Evolutionary conservation across 2,888 invertebrate species (phyloP).

Genomic region (Periphyllus acericola): DNA sequence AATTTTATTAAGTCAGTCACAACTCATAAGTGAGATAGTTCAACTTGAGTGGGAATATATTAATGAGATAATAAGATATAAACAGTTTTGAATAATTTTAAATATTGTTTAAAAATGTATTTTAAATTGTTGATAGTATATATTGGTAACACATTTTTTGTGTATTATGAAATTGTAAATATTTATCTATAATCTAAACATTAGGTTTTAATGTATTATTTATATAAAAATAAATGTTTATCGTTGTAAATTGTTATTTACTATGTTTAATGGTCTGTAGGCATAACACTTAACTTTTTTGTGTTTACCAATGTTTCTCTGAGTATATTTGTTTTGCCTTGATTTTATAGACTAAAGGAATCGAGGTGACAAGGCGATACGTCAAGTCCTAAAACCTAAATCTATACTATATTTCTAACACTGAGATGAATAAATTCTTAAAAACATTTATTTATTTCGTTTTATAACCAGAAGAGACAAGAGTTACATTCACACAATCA

Average conservation of each 20-base stretch:
- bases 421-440: neutral
- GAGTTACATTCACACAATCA: neutral
- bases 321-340: conserved; percentile 32
- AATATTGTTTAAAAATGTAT: neutral
- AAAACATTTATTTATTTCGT: neutral
- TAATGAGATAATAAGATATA: too few relatives aligned
- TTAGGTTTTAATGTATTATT: conserved; percentile 31
- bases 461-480: neutral
- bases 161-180: neutral
- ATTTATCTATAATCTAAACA: conserved; percentile 13
- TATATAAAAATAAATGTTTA: conserved; percentile 35
- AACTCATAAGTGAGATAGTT: too few relatives aligned
- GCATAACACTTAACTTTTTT: neutral
- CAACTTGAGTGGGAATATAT: too few relatives aligned
- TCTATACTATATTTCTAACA: neutral
- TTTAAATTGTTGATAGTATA: neutral
- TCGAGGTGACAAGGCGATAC: neutral
- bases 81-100: neutral
- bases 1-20: neutral
- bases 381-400: neutral
- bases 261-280: conserved; percentile 9
- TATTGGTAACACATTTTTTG: neutral
- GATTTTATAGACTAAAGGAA: conserved; percentile 18
- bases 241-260: neutral
- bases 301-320: conserved; percentile 12